Evolutionary conservation across 2,797 vertebrate genomes (phyloP).

Genomic region (Myotis myotis): DNA sequence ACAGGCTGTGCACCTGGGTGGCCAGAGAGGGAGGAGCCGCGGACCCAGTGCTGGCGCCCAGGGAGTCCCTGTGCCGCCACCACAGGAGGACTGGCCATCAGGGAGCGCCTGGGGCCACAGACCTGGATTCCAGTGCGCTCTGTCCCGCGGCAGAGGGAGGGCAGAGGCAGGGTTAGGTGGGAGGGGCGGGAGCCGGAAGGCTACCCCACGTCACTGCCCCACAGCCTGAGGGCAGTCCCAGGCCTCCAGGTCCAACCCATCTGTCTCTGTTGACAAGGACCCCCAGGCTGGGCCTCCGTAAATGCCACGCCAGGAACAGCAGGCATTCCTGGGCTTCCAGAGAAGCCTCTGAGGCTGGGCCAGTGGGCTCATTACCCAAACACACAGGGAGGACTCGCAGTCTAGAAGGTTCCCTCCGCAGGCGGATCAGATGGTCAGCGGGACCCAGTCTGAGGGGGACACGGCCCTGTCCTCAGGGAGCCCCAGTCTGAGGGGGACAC

Average conservation of each 20-base stretch:
- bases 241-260: neutral
- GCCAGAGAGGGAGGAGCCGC: neutral
- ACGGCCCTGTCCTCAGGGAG: neutral
- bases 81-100: neutral
- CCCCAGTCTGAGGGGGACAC: neutral
- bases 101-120: neutral
- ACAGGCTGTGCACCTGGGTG: neutral
- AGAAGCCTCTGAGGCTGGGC: neutral
- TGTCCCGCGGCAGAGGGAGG: neutral
- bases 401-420: neutral
- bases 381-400: neutral
- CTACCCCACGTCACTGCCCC: neutral
- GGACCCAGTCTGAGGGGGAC: neutral
- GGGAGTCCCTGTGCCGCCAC: neutral
- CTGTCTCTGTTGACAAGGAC: neutral
- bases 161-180: neutral
- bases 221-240: neutral
- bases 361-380: neutral
- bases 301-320: neutral
- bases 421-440: neutral
- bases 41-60: fast-evolving
- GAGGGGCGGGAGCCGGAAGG: neutral
- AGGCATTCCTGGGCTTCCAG: neutral
- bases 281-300: neutral
- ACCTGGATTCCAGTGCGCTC: neutral